Evolutionary conservation across 1,140 invertebrate genomes (phyloP), one percentile per base, ranked within the genome.

Genomic region (Listronotus bonariensis): DNA sequence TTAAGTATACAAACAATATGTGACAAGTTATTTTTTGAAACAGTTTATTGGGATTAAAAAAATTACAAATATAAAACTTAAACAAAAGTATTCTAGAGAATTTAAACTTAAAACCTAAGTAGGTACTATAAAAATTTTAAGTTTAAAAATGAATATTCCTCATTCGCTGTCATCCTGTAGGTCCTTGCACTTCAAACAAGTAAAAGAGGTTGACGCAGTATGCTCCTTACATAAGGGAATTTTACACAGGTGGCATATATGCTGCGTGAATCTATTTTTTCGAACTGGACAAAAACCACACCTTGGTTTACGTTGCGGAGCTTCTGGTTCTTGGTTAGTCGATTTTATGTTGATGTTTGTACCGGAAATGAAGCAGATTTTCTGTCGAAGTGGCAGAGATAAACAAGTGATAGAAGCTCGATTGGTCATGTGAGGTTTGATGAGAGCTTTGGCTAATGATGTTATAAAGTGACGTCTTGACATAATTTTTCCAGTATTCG

Each of bases 241-340:
- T 34, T 42, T 12, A 31, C 55, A 57, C 9, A 20, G n/a, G 20
- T 18, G 11, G 55, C 55, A 57, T n/a, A 15, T 31, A 43, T 57
- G 40, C 32, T 57, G 55, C n/a, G 55, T 57, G 45, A 57, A 57
- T 46, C 55, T 57, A 34, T 57, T 57, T 31, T n/a, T 57, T 32
- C 55, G 42, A n/a, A 57, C 17, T 26, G 55, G 36, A 32, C 55
- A 57, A 41, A n/a, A 57, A 31, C 14, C 17, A 45, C 55, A 57
- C 45, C 55, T 11, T 41, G 40, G 40, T 41, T 41, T 41, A n/a
- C n/a, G 40, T 41, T 41, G 40, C 11, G 40, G 11, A 7, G n/a
- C 14, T 41, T 14, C 40, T 41, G 11, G 40, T 41, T 41, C 11
- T 41, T 41, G 11, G 11, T 41, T 41, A 12, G 40, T 41, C 40